Conservation (phyloP, 2,113 vertebrate species). For the Tychaedon coryphoeus region DNA sequence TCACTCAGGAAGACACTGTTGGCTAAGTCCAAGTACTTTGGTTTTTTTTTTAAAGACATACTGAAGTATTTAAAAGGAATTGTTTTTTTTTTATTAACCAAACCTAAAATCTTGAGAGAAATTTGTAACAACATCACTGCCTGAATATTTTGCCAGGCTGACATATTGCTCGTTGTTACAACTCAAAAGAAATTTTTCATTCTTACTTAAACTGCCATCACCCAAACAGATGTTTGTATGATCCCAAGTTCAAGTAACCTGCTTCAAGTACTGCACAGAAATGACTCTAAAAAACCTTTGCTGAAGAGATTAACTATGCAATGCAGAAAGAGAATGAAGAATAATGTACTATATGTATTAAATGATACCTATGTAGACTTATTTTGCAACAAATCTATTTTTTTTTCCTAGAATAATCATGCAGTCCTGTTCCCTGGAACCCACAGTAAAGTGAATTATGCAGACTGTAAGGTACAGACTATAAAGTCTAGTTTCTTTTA, state of each 20-base stretch:
- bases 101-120: background rate
- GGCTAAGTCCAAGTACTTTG: background rate
- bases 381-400: background rate
- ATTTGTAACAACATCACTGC: background rate
- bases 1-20: background rate
- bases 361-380: background rate
- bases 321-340: background rate
- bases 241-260: background rate
- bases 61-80: background rate
- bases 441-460: background rate
- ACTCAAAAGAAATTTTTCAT: background rate
- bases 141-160: background rate
- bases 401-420: background rate
- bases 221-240: background rate
- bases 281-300: background rate
- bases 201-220: background rate
- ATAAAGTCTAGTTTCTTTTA: background rate
- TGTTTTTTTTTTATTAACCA: background rate
- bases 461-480: background rate
- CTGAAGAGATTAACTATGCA: background rate
- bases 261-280: background rate
- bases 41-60: background rate
- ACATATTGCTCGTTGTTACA: slow-evolving; percentile 16
- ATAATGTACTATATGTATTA: background rate
- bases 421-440: background rate